These are phyloP conservation scores for Sisor rabdophorus DNA, from an alignment of 2,113 vertebrate species.

Conservation along the genomic window DNA sequence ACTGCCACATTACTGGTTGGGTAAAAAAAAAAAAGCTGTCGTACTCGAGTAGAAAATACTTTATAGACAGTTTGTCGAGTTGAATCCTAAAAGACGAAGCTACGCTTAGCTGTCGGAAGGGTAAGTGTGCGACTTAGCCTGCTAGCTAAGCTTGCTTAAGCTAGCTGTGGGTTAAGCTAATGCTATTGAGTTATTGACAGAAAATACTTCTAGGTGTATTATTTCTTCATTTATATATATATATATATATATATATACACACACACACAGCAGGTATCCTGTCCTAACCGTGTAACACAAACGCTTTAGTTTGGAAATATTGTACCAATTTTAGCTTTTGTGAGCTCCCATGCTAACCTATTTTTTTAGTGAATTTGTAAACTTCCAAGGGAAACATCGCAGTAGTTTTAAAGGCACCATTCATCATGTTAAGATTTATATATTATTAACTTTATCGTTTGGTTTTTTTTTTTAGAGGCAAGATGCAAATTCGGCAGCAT, in stretches of 20 bases:
- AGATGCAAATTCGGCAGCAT: neutral
- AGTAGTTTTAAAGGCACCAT: neutral
- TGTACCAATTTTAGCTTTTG: neutral
- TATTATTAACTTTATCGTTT: neutral
- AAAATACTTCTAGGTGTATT: too few species aligned
- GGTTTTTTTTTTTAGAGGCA: neutral
- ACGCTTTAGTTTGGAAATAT: too few species aligned
- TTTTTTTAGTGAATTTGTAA: too few species aligned
- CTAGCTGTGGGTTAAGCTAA: neutral
- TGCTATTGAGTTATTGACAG: neutral
- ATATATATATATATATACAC: too few species aligned
- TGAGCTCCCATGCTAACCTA: neutral
- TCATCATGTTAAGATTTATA: neutral
- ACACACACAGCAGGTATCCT: neutral
- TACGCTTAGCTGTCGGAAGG: neutral
- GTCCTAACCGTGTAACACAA: too few species aligned
- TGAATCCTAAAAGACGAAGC: slow-evolving; percentile 1
- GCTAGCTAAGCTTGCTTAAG: neutral
- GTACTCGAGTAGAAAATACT: neutral
- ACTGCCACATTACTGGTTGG: neutral
- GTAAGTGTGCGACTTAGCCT: slow-evolving; percentile 15
- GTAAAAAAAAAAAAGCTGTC: neutral
- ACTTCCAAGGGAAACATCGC: neutral
- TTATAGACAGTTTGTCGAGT: neutral
- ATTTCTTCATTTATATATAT: too few species aligned